A percentile compares a stretch with the other conserved stretches of the same genome.
Conservation (phyloP, 2,888 invertebrate genomes). For the Tachystola acroxantha region DNA sequence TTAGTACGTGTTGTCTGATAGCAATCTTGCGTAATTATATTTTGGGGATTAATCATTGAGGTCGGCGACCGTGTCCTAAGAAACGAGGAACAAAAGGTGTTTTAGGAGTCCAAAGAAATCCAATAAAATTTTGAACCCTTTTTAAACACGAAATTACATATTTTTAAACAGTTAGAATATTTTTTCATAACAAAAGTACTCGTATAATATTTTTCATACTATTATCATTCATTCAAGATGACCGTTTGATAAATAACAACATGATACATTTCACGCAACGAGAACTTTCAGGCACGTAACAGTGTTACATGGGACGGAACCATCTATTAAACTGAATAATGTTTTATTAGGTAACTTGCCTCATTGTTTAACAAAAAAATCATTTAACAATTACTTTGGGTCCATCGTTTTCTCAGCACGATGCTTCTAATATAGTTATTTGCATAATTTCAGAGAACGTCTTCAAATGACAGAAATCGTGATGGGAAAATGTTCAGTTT, state of each 20-base stretch:
- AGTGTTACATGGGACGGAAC: constrained; percentile 11
- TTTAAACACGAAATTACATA: no score
- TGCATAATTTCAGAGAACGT: background rate
- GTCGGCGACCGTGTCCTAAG: constrained; percentile 28
- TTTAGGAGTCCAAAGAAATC: no score
- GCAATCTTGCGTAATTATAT: constrained; percentile 58
- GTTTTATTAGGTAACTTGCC: no score
- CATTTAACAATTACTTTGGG: no score
- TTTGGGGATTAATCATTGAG: constrained; percentile 40
- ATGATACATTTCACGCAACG: background rate
- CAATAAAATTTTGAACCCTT: no score
- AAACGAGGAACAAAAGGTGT: constrained; percentile 14
- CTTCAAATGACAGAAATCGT: constrained; percentile 7
- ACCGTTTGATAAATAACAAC: no score
- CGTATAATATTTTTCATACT: no score
- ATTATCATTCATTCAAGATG: no score
- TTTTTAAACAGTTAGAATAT: no score
- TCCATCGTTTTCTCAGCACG: background rate
- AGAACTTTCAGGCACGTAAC: constrained; percentile 7
- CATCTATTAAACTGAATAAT: no score
- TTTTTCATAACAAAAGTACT: no score
- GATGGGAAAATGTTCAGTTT: constrained; percentile 7
- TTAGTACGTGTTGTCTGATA: constrained; percentile 44
- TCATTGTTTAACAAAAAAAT: no score
- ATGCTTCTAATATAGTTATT: background rate